Evolutionary conservation across 2,888 invertebrate genomes (phyloP), one percentile per base, ranked within the genome.

Genomic region (Cremastobaeus sp.): DNA sequence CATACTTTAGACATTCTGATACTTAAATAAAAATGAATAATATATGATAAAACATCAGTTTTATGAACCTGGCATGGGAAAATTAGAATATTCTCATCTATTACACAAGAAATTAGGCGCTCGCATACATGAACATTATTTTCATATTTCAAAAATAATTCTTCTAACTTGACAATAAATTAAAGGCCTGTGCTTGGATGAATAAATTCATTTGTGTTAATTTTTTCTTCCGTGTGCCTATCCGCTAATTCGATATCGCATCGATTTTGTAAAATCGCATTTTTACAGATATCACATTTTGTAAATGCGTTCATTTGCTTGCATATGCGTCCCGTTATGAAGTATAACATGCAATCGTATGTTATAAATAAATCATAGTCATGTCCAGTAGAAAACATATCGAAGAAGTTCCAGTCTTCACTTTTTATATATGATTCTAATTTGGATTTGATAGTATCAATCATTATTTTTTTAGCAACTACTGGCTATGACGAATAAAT

Each of bases 311-410:
- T 4, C 1, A 52, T 0, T 0, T 52, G 37, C 17, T 52, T 52
- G 6, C 14, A 37, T 5, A 52, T 25, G 0, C 52, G 52, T 6
- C 37, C 52, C 1, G 37, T 52, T 2, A 37, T 21, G 15, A 52
- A 14, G 14, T 52, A 52, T 14, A 37, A 15, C 0, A 52, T 25
- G 9, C 35, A 37, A 25, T 25, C 20, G 15, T 1, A 25, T 2
- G 14, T 21, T 37, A 21, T 21, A 3, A 37, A 12, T 11, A 25
- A 25, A 21, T 2, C 6, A 37, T 37, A 52, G 15, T 52, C 37
- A 15, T 52, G 52, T 1, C 37, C 52, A 8, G 9, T 25, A 1
- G 1, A 5, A 2, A 52, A 52, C 1, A 37, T 6, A 12, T 52
- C 52, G n/a, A 17, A 17, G 0, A 37, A 9, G 11, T 52, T 15